Conservation (phyloP, 2,113 vertebrate genomes). For the Himantopus leucocephalus region DNA sequence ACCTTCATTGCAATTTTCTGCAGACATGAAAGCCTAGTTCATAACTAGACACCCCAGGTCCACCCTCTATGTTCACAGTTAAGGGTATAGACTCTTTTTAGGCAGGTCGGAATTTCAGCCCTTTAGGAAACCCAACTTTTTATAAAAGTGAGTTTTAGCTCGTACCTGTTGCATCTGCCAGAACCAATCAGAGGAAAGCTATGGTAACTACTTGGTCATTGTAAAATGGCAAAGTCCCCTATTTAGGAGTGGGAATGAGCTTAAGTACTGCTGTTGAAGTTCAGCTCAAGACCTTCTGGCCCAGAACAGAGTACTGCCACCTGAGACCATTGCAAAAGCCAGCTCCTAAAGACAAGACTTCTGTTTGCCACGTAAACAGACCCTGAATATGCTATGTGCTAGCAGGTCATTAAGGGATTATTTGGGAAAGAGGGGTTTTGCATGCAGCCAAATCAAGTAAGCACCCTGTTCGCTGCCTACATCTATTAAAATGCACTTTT, state of each 20-base stretch:
- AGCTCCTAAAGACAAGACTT: not conserved
- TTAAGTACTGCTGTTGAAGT: not conserved
- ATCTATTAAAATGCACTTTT: not conserved
- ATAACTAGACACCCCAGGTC: not conserved
- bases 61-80: not conserved
- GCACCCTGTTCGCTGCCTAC: not conserved
- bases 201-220: not conserved
- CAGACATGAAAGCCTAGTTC: not conserved
- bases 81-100: not conserved
- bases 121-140: not conserved
- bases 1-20: not conserved
- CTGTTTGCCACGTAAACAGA: not conserved
- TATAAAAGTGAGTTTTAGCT: not conserved
- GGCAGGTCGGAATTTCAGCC: not conserved
- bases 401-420: constrained; percentile 9
- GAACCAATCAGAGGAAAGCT: not conserved
- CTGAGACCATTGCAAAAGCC: not conserved
- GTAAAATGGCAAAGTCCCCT: not conserved
- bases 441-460: not conserved
- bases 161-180: not conserved
- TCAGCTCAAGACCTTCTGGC: not conserved
- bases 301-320: not conserved
- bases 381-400: not conserved
- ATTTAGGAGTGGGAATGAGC: not conserved
- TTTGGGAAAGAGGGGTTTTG: constrained; percentile 5